These are phyloP conservation scores for Zosterops lateralis DNA, from an alignment of 2,113 vertebrate genomes.

Conservation along the genomic window DNA sequence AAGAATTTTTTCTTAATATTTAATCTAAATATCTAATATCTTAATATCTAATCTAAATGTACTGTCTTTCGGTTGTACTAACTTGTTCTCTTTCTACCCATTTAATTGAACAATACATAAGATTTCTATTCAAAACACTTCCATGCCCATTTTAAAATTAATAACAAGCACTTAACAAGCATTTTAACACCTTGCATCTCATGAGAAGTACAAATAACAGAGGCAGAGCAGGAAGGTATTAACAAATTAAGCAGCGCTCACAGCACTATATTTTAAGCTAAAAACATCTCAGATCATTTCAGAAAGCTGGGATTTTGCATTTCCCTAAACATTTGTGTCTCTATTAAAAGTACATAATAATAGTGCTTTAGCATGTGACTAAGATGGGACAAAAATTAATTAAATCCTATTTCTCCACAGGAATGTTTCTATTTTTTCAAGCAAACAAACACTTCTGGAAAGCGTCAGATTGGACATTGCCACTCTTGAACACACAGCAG, in stretches of 20 bases:
- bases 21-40: background rate
- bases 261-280: background rate
- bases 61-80: background rate
- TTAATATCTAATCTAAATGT: background rate
- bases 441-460: background rate
- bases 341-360: background rate
- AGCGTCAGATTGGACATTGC: conserved; percentile 16
- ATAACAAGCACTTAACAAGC: background rate
- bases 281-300: background rate
- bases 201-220: background rate
- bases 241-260: background rate
- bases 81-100: background rate
- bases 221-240: background rate
- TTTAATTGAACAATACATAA: background rate
- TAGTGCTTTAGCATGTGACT: background rate
- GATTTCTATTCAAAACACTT: background rate
- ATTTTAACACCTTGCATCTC: background rate
- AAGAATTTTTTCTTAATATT: background rate
- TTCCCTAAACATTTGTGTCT: background rate
- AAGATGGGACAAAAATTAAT: background rate
- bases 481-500: conserved; percentile 12
- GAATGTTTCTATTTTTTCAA: background rate
- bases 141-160: background rate
- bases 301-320: background rate
- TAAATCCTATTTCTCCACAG: background rate